These are phyloP conservation scores for Tridacna crocea DNA, from an alignment of 2,888 invertebrate genomes.

Conservation along the genomic window DNA sequence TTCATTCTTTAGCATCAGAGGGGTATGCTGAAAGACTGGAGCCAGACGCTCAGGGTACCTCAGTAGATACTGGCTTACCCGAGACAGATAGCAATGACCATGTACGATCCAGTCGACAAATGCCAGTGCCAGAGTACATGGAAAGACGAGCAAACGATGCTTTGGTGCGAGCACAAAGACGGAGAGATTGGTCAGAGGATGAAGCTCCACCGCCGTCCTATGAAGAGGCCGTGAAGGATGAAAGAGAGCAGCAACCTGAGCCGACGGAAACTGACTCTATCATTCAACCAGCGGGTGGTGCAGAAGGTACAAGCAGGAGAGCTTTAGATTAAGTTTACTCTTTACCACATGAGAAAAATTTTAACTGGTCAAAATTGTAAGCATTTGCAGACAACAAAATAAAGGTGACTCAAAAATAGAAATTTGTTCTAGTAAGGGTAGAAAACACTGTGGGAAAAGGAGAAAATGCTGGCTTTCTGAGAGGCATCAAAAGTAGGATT, in stretches of 20 bases:
- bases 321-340: too few species aligned
- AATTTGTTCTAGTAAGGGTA: too few species aligned
- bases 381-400: too few species aligned
- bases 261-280: not conserved
- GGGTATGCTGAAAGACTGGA: conserved; percentile 7
- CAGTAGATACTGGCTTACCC: conserved; percentile 4
- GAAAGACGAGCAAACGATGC: not conserved
- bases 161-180: not conserved
- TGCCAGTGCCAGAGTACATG: conserved; percentile 43
- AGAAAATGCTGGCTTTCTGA: not conserved
- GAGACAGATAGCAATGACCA: not conserved
- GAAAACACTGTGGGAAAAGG: conserved; percentile 1
- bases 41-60: not conserved
- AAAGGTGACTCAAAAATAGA: too few species aligned
- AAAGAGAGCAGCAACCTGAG: not conserved
- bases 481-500: not conserved
- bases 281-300: conserved; percentile 10
- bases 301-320: not conserved
- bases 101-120: conserved; percentile 39
- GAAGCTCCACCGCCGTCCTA: conserved; percentile 35
- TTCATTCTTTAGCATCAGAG: conserved; percentile 8
- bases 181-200: not conserved
- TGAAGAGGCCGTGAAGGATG: conserved; percentile 3
- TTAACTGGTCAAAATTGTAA: too few species aligned
- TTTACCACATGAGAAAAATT: too few species aligned